A percentile compares a stretch with the other conserved stretches of the same genome.
phyloP scores from a whole-genome alignment of 1,140 invertebrate species.

The Choristoneura fumiferana region DNA sequence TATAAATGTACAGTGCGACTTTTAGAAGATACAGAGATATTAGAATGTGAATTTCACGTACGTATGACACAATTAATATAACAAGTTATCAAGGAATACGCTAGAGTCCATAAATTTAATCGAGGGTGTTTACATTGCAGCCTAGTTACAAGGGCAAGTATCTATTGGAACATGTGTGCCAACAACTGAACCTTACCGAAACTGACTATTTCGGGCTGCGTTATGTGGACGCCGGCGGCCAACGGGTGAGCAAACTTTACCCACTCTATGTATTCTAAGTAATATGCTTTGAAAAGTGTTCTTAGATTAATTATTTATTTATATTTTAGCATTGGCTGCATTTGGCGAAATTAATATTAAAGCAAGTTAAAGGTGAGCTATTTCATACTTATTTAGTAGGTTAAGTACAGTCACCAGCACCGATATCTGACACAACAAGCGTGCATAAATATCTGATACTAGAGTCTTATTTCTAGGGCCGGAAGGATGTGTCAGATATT shows the following conservation, averaged over 20 bases:
- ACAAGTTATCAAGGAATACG: not conserved
- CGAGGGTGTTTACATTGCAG: slow-evolving; percentile 80
- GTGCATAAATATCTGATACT: too few relatives aligned
- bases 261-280: slow-evolving; percentile 8
- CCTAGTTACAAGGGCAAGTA: slow-evolving; percentile 95
- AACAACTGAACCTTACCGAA: slow-evolving; percentile 95
- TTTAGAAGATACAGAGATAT: slow-evolving; percentile 95
- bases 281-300: not conserved
- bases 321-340: slow-evolving; percentile 96
- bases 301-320: slow-evolving; percentile 7
- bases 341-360: slow-evolving; percentile 93
- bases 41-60: slow-evolving; percentile 98
- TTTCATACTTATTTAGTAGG: slow-evolving; percentile 15
- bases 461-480: too few relatives aligned
- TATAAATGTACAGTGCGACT: slow-evolving; percentile 96
- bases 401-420: too few relatives aligned
- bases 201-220: slow-evolving; percentile 98
- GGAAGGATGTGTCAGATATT: too few relatives aligned
- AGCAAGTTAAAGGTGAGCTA: slow-evolving; percentile 94
- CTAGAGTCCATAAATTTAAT: slow-evolving; percentile 17
- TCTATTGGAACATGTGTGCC: slow-evolving; percentile 95
- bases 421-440: too few relatives aligned
- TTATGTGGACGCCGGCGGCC: slow-evolving; percentile 94
- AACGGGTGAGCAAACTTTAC: slow-evolving; percentile 85
- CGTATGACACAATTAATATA: slow-evolving; percentile 42